Evolutionary conservation across 2,797 vertebrate genomes (phyloP).

Genomic region (Hoplostethus atlanticus): DNA sequence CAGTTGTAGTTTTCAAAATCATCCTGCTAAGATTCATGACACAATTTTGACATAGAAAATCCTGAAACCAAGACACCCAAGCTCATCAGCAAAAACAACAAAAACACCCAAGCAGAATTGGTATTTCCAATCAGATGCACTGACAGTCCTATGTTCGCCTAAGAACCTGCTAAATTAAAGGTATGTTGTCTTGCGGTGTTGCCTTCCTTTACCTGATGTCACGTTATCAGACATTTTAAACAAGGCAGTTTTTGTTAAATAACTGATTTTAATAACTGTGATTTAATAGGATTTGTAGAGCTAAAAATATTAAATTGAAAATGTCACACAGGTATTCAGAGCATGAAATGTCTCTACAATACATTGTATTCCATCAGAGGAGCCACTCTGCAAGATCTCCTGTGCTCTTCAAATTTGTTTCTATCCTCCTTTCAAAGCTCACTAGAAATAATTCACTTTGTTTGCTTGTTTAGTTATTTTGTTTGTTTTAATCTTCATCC

Average conservation of each 20-base stretch:
- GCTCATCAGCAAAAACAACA: no score
- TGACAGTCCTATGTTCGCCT: no score
- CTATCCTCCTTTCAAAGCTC: conserved; percentile 18
- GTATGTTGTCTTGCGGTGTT: no score
- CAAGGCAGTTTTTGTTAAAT: neutral
- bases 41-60: no score
- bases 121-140: no score
- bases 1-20: no score
- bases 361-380: conserved; percentile 40
- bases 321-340: neutral
- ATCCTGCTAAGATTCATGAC: no score
- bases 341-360: conserved; percentile 8
- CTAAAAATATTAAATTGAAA: neutral
- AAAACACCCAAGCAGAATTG: no score
- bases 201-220: neutral
- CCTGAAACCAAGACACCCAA: no score
- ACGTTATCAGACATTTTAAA: neutral
- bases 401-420: conserved; percentile 19
- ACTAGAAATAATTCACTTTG: neutral
- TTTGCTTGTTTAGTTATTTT: neutral
- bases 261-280: neutral
- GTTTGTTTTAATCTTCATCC: conserved; percentile 43
- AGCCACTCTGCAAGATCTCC: conserved; percentile 8
- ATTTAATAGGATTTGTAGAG: neutral
- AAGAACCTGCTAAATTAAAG: no score